These are phyloP conservation scores for Eurosta solidaginis DNA, from an alignment of 1,140 invertebrate species.

Conservation along the genomic window DNA sequence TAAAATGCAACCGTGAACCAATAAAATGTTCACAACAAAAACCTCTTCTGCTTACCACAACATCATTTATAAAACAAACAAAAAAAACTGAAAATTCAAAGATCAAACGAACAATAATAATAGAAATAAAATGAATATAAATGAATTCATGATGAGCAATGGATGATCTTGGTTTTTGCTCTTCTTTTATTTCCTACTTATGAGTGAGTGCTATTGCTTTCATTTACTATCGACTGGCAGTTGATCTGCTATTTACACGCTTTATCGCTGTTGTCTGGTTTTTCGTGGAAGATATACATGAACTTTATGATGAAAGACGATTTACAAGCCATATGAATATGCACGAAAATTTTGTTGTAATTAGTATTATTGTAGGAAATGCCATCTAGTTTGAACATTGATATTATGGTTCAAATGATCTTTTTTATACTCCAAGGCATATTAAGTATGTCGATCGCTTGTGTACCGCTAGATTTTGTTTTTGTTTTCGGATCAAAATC, in stretches of 20 bases:
- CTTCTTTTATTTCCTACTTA: slow-evolving; percentile 3
- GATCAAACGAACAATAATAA: slow-evolving; percentile 16
- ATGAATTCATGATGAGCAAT: slow-evolving; percentile 4
- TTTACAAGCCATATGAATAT: background rate
- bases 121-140: background rate
- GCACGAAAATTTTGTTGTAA: background rate
- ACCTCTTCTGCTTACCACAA: background rate
- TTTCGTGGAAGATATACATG: no score
- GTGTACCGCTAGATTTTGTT: background rate
- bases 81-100: background rate
- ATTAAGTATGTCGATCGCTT: background rate
- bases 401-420: background rate
- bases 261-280: background rate
- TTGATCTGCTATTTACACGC: background rate
- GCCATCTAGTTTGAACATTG: slow-evolving; percentile 6
- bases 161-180: background rate
- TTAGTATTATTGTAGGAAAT: background rate
- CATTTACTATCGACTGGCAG: background rate
- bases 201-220: background rate
- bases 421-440: background rate
- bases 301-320: slow-evolving; percentile 8
- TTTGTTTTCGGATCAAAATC: slow-evolving; percentile 5
- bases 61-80: background rate
- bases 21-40: slow-evolving; percentile 1
- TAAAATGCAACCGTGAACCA: background rate